Percentiles rank a stretch among this genome's conserved stretches.
Evolutionary conservation across 2,888 invertebrate genomes (phyloP).

Genomic region (Cryptops parisi): DNA sequence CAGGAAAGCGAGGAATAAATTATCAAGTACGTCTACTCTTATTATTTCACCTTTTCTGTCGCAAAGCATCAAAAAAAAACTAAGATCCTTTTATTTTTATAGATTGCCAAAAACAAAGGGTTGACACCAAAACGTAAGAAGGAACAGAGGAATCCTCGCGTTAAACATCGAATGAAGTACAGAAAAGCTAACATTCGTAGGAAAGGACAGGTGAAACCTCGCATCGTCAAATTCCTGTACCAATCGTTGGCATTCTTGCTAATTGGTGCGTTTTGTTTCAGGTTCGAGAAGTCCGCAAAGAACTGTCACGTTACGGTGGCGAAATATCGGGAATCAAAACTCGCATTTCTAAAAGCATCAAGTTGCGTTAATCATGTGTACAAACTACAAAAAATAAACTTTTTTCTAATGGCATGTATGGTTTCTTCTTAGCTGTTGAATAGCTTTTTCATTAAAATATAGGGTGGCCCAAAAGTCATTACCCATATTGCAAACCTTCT

Average conservation of each 20-base stretch:
- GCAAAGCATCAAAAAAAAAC: too few species aligned
- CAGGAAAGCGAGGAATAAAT: constrained; percentile 65
- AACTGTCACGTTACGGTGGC: constrained; percentile 68
- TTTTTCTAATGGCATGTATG: too few species aligned
- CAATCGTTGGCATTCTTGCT: too few species aligned
- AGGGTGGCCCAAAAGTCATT: too few species aligned
- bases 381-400: too few species aligned
- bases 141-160: constrained; percentile 83
- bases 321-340: constrained; percentile 90
- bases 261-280: constrained; percentile 34
- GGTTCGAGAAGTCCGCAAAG: constrained; percentile 64
- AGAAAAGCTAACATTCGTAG: constrained; percentile 81
- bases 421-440: too few species aligned
- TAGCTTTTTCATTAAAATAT: too few species aligned
- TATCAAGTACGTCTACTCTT: constrained; percentile 38
- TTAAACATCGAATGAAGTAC: constrained; percentile 84
- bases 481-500: too few species aligned
- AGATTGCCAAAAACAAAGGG: constrained; percentile 94
- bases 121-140: constrained; percentile 80
- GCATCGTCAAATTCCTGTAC: too few species aligned
- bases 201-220: constrained; percentile 78
- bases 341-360: constrained; percentile 73
- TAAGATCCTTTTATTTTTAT: constrained; percentile 24
- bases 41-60: too few species aligned
- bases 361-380: constrained; percentile 38